Evolutionary conservation across 2,797 vertebrate species (phyloP).

Genomic region (Siniperca scherzeri): DNA sequence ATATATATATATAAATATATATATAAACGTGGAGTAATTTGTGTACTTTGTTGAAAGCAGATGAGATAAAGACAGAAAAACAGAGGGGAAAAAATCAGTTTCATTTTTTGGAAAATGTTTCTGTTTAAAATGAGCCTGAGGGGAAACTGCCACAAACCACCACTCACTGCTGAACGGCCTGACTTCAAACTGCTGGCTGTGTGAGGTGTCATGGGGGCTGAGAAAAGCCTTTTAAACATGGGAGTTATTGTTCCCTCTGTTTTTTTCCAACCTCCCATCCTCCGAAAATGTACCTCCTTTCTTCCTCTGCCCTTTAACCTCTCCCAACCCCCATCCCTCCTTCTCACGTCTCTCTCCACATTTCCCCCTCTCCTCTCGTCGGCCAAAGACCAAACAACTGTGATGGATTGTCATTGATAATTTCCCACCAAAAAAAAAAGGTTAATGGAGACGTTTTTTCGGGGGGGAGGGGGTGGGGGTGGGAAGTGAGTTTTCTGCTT

Average conservation of each 20-base stretch:
- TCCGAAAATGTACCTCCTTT: conserved; percentile 88
- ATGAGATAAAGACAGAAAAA: conserved; percentile 1
- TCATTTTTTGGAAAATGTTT: conserved; percentile 58
- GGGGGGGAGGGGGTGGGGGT: conserved; percentile 45
- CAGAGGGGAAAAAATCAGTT: not conserved
- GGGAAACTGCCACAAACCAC: conserved; percentile 53
- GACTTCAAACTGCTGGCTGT: conserved; percentile 71
- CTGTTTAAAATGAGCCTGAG: conserved; percentile 51
- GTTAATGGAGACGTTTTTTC: conserved; percentile 87
- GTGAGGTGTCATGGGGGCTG: conserved; percentile 74
- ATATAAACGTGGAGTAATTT: not conserved
- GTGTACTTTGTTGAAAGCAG: not conserved
- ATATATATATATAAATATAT: not conserved
- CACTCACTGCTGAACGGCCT: conserved; percentile 60
- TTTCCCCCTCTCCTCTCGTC: conserved; percentile 75
- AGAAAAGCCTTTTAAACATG: conserved; percentile 82
- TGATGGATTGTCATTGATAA: conserved; percentile 91
- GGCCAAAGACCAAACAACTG: conserved; percentile 79
- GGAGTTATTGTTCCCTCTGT: conserved; percentile 83
- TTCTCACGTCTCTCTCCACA: conserved; percentile 72
- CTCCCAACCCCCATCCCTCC: conserved; percentile 81
- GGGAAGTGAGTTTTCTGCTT: conserved; percentile 63
- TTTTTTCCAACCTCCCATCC: conserved; percentile 87
- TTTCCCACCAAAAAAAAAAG: conserved; percentile 82
- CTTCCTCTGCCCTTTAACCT: conserved; percentile 90